Evolutionary conservation across 1,140 invertebrate genomes (phyloP).

Genomic region (Heliconius eleuchia): DNA sequence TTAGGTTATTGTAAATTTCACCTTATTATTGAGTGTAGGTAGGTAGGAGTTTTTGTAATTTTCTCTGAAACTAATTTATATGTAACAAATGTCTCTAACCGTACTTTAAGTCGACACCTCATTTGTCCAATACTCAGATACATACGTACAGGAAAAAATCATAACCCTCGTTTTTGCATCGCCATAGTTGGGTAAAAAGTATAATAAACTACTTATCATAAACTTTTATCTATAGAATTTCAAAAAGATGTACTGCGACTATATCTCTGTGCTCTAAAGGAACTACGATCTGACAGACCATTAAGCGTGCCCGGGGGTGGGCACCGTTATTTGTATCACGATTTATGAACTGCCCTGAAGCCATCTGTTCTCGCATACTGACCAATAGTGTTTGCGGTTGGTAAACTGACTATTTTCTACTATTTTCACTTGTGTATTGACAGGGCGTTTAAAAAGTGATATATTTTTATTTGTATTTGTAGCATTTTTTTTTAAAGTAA

Average conservation of each 20-base stretch:
- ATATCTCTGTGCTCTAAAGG: not conserved
- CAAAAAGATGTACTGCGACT: not conserved
- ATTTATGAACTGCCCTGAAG: constrained; percentile 31
- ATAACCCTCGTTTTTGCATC: no score
- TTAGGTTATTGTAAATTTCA: no score
- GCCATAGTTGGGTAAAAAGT: no score
- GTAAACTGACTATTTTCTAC: not conserved
- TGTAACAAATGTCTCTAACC: no score
- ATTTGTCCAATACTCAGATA: no score
- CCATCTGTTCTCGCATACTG: constrained; percentile 33
- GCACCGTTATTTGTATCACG: constrained; percentile 28
- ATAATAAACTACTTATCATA: not conserved
- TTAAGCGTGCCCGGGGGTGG: constrained; percentile 5
- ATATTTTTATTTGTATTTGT: not conserved
- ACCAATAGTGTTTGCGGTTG: constrained; percentile 18
- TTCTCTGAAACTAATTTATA: no score
- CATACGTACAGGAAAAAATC: no score
- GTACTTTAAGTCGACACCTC: no score
- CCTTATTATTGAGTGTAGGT: no score
- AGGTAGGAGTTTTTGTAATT: no score
- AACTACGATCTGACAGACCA: constrained; percentile 10
- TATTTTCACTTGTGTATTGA: constrained; percentile 13
- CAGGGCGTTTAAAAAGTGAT: not conserved
- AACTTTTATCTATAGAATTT: not conserved
- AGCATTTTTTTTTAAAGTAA: not conserved